These are phyloP conservation scores for Metalampra italica DNA, from an alignment of 2,888 invertebrate genomes.

Conservation along the genomic window DNA sequence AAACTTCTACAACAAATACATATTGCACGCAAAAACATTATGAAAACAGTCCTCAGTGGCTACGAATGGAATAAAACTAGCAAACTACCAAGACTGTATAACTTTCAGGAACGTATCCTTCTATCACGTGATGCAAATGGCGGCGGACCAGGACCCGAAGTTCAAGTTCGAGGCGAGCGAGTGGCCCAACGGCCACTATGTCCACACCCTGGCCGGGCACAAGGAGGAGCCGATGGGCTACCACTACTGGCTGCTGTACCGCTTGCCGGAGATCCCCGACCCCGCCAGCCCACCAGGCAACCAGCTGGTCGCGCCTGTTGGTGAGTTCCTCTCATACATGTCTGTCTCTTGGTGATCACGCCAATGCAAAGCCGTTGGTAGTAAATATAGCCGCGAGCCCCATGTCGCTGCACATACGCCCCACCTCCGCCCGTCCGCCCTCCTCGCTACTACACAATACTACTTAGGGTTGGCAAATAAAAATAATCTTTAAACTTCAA, in stretches of 20 bases:
- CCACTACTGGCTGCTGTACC: conserved; percentile 93
- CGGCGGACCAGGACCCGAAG: conserved; percentile 87
- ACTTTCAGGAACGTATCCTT: conserved; percentile 78
- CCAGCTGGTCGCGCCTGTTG: conserved; percentile 92
- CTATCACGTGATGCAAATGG: conserved; percentile 89
- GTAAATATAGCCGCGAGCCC: too few relatives aligned
- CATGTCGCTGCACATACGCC: too few relatives aligned
- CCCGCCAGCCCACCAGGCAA: conserved; percentile 90
- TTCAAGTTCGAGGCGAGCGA: conserved; percentile 88
- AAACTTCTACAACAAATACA: too few relatives aligned
- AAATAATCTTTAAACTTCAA: too few relatives aligned
- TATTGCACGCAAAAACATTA: background rate
- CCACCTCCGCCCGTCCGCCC: too few relatives aligned
- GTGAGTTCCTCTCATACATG: conserved; percentile 64
- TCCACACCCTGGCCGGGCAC: conserved; percentile 89
- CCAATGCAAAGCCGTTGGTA: too few relatives aligned
- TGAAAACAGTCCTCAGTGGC: background rate
- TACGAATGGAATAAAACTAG: background rate
- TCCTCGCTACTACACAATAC: too few relatives aligned
- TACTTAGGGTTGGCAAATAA: too few relatives aligned
- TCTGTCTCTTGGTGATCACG: too few relatives aligned
- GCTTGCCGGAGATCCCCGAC: conserved; percentile 88
- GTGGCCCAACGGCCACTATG: conserved; percentile 96
- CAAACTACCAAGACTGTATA: background rate
- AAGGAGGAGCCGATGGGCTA: conserved; percentile 91